Percentiles rank a stretch among this genome's conserved stretches.
Conservation (phyloP, 1,140 invertebrate genomes). For the Anthonomus grandis region DNA sequence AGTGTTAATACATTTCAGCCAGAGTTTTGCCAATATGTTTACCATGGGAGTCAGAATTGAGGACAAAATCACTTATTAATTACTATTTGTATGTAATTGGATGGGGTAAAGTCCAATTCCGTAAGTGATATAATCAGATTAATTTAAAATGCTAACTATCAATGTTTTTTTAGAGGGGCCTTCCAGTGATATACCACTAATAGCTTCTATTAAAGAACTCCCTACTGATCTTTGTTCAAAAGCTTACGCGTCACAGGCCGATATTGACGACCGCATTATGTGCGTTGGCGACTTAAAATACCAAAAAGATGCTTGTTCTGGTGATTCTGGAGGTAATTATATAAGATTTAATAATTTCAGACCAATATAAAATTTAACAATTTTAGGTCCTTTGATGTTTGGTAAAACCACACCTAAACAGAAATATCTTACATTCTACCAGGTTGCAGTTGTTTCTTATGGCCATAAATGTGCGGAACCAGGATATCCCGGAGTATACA, state of each 20-base stretch:
- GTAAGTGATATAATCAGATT: no score
- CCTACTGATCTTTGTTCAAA: constrained; percentile 59
- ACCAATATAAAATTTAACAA: no score
- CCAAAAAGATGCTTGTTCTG: constrained; percentile 79
- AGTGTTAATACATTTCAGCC: constrained; percentile 49
- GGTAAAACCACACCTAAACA: no score
- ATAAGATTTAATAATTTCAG: no score
- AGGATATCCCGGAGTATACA: constrained; percentile 74
- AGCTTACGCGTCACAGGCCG: constrained; percentile 56
- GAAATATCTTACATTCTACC: no score
- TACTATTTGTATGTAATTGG: constrained; percentile 67
- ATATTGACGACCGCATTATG: constrained; percentile 64
- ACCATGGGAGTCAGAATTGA: constrained; percentile 55
- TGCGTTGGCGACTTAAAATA: constrained; percentile 73
- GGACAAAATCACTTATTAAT: constrained; percentile 51
- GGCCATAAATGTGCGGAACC: constrained; percentile 70
- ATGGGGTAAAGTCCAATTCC: constrained; percentile 66
- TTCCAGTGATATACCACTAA: no score
- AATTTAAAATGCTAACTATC: no score
- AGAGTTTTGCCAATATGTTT: constrained; percentile 74
- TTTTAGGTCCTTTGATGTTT: no score
- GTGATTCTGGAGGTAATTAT: constrained; percentile 72
- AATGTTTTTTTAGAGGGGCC: no score
- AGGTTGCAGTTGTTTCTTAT: constrained; percentile 73
- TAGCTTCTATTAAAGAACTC: no score